phyloP scores from a whole-genome alignment of 2,888 invertebrate genomes.

The Venusia cambrica region DNA sequence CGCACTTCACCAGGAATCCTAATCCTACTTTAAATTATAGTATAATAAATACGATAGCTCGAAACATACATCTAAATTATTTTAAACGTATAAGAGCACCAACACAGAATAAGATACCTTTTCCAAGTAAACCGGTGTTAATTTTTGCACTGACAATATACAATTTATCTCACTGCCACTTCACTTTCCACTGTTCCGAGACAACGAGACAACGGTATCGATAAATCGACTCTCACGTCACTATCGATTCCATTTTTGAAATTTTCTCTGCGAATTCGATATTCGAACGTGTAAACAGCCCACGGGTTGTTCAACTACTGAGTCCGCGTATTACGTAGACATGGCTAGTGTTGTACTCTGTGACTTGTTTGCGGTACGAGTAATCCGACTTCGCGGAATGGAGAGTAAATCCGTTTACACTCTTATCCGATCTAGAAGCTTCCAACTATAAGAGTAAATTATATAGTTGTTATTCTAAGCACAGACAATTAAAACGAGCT shows the following conservation, averaged over 20 bases:
- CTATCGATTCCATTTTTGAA: conserved; percentile 35
- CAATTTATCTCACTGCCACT: conserved; percentile 34
- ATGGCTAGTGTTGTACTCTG: conserved; percentile 43
- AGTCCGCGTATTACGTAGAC: conserved; percentile 40
- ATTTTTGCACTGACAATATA: conserved; percentile 34
- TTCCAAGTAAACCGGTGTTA: conserved; percentile 26
- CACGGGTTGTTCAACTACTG: conserved; percentile 64
- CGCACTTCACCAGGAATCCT: too few relatives aligned
- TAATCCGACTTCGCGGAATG: conserved; percentile 15
- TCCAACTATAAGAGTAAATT: too few relatives aligned
- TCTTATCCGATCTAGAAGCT: too few relatives aligned
- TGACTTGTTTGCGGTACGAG: conserved; percentile 24
- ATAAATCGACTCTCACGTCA: conserved; percentile 31
- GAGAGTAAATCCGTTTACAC: conserved; percentile 6
- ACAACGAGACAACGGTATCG: conserved; percentile 37
- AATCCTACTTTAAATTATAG: too few relatives aligned
- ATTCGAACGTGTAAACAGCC: conserved; percentile 57
- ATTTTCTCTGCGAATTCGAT: conserved; percentile 32
- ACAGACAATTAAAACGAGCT: too few relatives aligned
- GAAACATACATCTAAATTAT: too few relatives aligned
- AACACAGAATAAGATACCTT: conserved; percentile 22
- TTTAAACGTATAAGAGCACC: conserved; percentile 12
- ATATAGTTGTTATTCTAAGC: too few relatives aligned
- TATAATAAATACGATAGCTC: too few relatives aligned
- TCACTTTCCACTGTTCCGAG: conserved; percentile 39